Evolutionary conservation across 2,797 vertebrate species (phyloP), one percentile per base, ranked within the genome.

Genomic region (Prionace glauca): DNA sequence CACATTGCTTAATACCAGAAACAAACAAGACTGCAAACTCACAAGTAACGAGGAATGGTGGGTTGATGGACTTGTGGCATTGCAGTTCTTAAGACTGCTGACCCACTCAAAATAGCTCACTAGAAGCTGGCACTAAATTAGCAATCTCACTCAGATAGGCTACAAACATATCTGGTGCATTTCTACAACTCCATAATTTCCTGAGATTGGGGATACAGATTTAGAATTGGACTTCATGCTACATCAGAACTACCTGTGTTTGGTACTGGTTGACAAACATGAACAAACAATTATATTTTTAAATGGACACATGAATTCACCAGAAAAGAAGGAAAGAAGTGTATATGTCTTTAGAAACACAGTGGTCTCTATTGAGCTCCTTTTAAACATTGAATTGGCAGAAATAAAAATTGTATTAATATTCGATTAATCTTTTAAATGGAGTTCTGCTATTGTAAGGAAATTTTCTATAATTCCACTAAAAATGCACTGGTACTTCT

Each of bases 381-480:
- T 92, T 41, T 41, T 65, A 92, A 92, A 92, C 67, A 41, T 11
- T 69, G 62, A 92, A 92, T 69, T 92, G 90, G n/a, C 62, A n/a
- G 32, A 65, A n/a, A 60, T 90, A 90, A 91, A 84, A 84, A 84
- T 45, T 2, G 20, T 20, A 84, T 84, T 84, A 84, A 91, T 92
- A 92, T 92, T 67, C n/a, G 11, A 67, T 92, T 67, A 92, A 69
- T 69, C 20, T 69, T 92, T 92, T 45, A 69, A 92, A 67, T 24
- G 65, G n/a, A 65, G 67, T 92, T 92, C 62, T 45, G n/a, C n/a
- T 41, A 36, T 20, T 92, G 65, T 92, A 62, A 65, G 29, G 56
- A 24, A 10, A 41, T 67, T 92, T 69, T 69, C 32, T 67, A 69
- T 41, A 41, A 11, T 41, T 69, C 65, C 36, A 65, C n/a, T 36